A percentile compares a stretch with the other conserved stretches of the same genome.
Conservation (phyloP, 2,113 vertebrate species). For the Dunckerocampus dactyliophorus region DNA sequence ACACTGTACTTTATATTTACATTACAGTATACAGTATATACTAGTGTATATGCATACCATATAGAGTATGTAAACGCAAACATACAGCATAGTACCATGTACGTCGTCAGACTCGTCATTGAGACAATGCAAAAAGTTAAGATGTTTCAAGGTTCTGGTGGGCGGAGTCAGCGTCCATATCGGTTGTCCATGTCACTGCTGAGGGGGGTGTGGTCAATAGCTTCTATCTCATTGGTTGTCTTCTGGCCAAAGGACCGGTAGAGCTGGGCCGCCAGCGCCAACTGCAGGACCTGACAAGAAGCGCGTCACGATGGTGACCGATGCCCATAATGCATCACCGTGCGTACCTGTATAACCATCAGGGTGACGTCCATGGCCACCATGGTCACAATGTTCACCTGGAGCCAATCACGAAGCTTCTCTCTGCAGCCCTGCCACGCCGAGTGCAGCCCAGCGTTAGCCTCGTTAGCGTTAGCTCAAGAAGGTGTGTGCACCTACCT, state of each 20-base stretch:
- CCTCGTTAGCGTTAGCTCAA: not conserved
- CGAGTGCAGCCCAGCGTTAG: constrained; percentile 7
- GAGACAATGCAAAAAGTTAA: too few relatives aligned
- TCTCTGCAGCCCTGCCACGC: constrained; percentile 50
- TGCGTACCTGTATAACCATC: constrained; percentile 50
- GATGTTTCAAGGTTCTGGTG: not conserved
- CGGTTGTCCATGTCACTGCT: not conserved
- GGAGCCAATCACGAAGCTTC: constrained; percentile 50
- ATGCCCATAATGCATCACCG: too few relatives aligned
- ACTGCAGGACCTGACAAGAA: not conserved
- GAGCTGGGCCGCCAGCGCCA: not conserved
- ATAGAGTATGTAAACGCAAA: too few relatives aligned
- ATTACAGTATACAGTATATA: too few relatives aligned
- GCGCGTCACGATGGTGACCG: not conserved
- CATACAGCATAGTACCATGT: too few relatives aligned
- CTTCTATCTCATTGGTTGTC: too few relatives aligned
- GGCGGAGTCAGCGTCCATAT: not conserved
- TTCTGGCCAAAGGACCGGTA: not conserved
- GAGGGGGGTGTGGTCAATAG: not conserved
- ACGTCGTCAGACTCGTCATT: too few relatives aligned
- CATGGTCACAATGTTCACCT: constrained; percentile 47
- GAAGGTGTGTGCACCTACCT: not conserved
- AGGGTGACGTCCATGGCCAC: constrained; percentile 49
- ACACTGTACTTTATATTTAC: too few relatives aligned
- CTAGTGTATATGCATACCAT: too few relatives aligned